Conservation (phyloP, 2,113 vertebrate species). For the Chloroceryle aenea region DNA sequence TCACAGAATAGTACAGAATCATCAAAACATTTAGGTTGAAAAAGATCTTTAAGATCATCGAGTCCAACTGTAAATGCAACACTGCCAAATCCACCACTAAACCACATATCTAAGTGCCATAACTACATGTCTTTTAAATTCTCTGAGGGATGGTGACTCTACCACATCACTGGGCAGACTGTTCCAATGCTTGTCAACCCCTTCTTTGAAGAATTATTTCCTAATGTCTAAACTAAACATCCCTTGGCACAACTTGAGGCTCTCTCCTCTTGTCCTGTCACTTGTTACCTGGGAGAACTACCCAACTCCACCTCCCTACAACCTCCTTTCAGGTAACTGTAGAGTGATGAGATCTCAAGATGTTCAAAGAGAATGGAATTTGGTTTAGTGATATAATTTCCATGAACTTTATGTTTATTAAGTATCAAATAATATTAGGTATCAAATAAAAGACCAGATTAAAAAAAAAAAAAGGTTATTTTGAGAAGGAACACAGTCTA, state of each 20-base stretch:
- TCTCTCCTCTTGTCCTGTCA: neutral
- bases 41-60: neutral
- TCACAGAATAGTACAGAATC: neutral
- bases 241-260: neutral
- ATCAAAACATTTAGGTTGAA: neutral
- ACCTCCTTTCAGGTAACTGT: neutral
- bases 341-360: neutral
- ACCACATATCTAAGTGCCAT: neutral
- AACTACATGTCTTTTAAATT: neutral
- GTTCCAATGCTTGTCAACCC: neutral
- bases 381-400: neutral
- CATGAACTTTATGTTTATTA: neutral
- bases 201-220: neutral
- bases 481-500: neutral
- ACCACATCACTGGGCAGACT: neutral
- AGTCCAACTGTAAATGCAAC: neutral
- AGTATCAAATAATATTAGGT: neutral
- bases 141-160: neutral
- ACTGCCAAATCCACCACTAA: neutral
- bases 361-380: neutral
- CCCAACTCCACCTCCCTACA: accelerated
- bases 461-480: neutral
- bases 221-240: neutral
- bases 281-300: neutral
- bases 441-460: neutral